Base-by-base conservation (phyloP, 2,113 vertebrate species). In the Melanerpes formicivorus region DNA sequence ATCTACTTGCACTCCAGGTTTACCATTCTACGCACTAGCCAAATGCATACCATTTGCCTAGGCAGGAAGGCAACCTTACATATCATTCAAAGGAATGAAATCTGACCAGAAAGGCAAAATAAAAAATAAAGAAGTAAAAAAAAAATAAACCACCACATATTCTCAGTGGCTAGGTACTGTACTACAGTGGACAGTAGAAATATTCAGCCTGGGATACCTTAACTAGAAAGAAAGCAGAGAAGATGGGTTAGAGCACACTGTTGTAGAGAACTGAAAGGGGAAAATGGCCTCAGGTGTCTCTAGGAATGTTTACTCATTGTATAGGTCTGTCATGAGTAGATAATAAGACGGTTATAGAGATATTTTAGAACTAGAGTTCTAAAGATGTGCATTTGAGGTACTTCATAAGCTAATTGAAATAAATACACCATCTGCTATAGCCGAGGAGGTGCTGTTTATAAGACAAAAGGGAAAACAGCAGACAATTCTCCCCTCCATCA, bases 341-440 rank as follows among this genome's bases (percentile, higher is more conserved):
- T n/a, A 60, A 44, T 23, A 70, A 76, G 52, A 55, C 34, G 8
- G 6, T 83, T 77, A 44, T 40, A 32, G 80, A 67, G 32, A 27
- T 77, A 18, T 77, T 77, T 80, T 56, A 63, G 84, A 90, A 50
- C 18, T 27, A 64, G 18, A 46, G 12, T 74, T 83, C 40, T 75
- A 27, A 64, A 89, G 10, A 32, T 26, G 18, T 30, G 21, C 26
- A 14, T 73, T 77, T 71, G 48, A 90, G 83, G 37, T 58, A 11
- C 30, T 84, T 92, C 71, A 86, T 64, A 63, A 82, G 70, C 5
- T 15, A 80, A 66, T 40, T 62, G 42, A 91, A 73, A 80, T 70
- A 77, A 80, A 56, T 52, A 58, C 44, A 80, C 84, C 58, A 64
- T 87, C 89, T 94, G 77, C 64, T n/a, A 11, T 40, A 48, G 22